Evolutionary conservation across 2,888 invertebrate species (phyloP).

Genomic region (Petrolisthes cinctipes): DNA sequence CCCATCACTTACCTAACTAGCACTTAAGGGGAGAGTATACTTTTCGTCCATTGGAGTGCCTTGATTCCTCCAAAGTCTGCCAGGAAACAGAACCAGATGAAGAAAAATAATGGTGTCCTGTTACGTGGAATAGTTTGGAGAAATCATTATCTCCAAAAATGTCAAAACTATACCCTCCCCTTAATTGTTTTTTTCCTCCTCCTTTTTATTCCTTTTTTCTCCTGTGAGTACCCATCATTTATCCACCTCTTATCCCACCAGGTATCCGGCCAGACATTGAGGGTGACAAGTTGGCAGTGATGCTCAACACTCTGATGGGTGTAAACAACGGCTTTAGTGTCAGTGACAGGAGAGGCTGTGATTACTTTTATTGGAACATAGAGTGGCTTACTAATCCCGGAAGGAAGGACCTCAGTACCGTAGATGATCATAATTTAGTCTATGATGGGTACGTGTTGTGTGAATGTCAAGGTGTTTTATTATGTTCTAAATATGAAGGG

Average conservation of each 20-base stretch:
- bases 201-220: not conserved
- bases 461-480: not conserved
- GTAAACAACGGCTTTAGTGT: slow-evolving; percentile 5
- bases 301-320: slow-evolving; percentile 32
- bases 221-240: not conserved
- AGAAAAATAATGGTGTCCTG: too few relatives aligned
- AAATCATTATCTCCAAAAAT: too few relatives aligned
- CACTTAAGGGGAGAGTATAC: too few relatives aligned
- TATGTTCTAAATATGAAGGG: not conserved
- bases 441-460: slow-evolving; percentile 50
- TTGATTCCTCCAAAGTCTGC: too few relatives aligned
- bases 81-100: too few relatives aligned
- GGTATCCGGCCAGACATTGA: not conserved
- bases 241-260: not conserved
- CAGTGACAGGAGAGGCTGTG: slow-evolving; percentile 5
- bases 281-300: not conserved
- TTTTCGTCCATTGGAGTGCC: too few relatives aligned
- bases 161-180: not conserved
- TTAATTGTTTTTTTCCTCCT: not conserved
- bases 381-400: slow-evolving; percentile 44
- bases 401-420: not conserved
- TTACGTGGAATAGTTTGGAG: too few relatives aligned
- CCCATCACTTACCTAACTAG: not conserved
- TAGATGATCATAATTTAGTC: slow-evolving; percentile 19
- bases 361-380: slow-evolving; percentile 16